phyloP scores from a whole-genome alignment of 2,797 vertebrate species.

The Zonotrichia albicollis region DNA sequence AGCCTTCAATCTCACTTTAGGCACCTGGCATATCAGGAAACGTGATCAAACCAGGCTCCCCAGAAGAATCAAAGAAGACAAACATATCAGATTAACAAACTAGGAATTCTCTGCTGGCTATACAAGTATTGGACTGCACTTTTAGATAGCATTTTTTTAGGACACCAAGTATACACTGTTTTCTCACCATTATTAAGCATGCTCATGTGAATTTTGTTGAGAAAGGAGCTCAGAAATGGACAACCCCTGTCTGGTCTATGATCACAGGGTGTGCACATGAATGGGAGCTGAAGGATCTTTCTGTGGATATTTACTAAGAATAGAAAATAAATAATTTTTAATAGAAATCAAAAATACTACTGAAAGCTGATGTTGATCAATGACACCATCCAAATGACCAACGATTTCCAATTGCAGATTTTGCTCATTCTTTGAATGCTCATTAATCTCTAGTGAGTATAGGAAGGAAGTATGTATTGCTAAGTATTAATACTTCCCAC shows the following conservation, averaged over 20 bases:
- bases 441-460: slow-evolving; percentile 15
- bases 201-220: background rate
- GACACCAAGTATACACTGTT: background rate
- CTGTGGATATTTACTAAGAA: background rate
- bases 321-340: background rate
- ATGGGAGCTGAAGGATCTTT: background rate
- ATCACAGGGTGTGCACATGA: background rate
- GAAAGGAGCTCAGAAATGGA: background rate
- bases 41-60: background rate
- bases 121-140: background rate
- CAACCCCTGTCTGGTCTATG: background rate
- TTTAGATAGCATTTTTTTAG: background rate
- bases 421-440: slow-evolving; percentile 21
- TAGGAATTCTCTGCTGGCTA: background rate
- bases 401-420: slow-evolving; percentile 17
- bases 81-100: background rate
- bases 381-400: background rate
- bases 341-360: background rate
- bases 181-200: background rate
- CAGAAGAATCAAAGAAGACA: background rate
- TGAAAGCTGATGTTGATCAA: background rate
- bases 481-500: slow-evolving; percentile 13
- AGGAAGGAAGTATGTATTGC: background rate
- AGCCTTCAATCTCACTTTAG: background rate
- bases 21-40: background rate